Evolutionary conservation across 2,113 vertebrate species (phyloP).

Genomic region (Butorides virescens): DNA sequence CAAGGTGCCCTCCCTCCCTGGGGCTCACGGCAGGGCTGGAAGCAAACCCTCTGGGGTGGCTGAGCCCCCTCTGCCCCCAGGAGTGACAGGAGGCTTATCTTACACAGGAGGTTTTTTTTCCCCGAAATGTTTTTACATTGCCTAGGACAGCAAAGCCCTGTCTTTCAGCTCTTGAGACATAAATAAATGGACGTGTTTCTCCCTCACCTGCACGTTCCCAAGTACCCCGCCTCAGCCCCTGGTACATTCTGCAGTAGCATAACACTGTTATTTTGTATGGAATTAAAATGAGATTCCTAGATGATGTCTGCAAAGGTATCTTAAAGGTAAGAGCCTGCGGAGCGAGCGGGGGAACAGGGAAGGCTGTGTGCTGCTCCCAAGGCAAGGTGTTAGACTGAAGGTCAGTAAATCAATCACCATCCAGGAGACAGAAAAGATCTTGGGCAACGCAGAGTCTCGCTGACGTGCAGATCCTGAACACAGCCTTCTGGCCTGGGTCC

Average conservation of each 20-base stretch:
- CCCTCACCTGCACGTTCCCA: background rate
- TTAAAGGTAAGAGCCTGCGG: background rate
- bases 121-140: background rate
- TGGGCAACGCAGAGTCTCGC: background rate
- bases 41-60: background rate
- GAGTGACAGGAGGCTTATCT: background rate
- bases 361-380: background rate
- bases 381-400: background rate
- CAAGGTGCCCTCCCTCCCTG: fast-evolving
- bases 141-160: background rate
- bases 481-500: background rate
- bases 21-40: background rate
- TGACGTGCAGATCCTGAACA: background rate
- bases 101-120: background rate
- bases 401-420: conserved; percentile 14
- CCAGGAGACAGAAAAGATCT: background rate
- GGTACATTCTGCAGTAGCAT: background rate
- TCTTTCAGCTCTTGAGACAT: background rate
- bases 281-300: background rate
- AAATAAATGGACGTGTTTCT: background rate
- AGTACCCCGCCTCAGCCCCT: background rate
- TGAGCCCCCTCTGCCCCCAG: background rate
- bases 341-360: background rate
- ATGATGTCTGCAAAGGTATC: background rate
- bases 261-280: background rate